phyloP scores from a whole-genome alignment of 2,888 invertebrate genomes.

The Drosophila antonietae region DNA sequence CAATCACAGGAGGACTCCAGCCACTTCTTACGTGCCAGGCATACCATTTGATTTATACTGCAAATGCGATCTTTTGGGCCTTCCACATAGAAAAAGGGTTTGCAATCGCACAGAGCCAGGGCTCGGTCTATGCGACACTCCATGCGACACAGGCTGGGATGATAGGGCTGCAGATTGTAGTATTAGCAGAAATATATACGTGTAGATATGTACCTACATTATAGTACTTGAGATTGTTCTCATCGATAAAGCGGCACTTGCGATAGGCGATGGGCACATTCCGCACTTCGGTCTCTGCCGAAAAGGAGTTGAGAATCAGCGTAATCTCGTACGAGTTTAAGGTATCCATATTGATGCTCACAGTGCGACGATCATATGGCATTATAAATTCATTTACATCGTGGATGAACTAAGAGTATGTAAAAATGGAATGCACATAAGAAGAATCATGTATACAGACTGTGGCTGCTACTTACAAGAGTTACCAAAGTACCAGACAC shows the following conservation, averaged over 20 bases:
- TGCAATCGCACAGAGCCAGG: slow-evolving; percentile 76
- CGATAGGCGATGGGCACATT: slow-evolving; percentile 78
- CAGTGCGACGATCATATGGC: slow-evolving; percentile 63
- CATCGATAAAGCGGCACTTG: slow-evolving; percentile 81
- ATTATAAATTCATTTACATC: slow-evolving; percentile 75
- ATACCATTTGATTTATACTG: slow-evolving; percentile 75
- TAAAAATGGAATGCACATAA: background rate
- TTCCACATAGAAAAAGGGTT: slow-evolving; percentile 81
- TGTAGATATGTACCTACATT: slow-evolving; percentile 49
- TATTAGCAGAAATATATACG: background rate
- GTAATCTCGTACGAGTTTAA: slow-evolving; percentile 63
- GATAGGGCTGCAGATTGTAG: slow-evolving; percentile 68
- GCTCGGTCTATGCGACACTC: slow-evolving; percentile 82
- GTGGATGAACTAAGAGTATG: slow-evolving; percentile 71
- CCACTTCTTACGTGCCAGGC: slow-evolving; percentile 73
- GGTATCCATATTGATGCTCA: slow-evolving; percentile 43
- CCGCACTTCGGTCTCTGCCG: slow-evolving; percentile 75
- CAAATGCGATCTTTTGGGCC: slow-evolving; percentile 70
- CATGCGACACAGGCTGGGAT: slow-evolving; percentile 79
- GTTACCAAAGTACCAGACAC: slow-evolving; percentile 38
- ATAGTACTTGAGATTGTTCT: slow-evolving; percentile 79
- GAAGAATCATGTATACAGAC: no score
- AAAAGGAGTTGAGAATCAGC: slow-evolving; percentile 58
- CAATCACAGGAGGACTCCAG: slow-evolving; percentile 70
- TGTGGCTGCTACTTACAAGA: slow-evolving; percentile 32